phyloP scores from a whole-genome alignment of 2,797 vertebrate genomes.

The Moxostoma hubbsi region DNA sequence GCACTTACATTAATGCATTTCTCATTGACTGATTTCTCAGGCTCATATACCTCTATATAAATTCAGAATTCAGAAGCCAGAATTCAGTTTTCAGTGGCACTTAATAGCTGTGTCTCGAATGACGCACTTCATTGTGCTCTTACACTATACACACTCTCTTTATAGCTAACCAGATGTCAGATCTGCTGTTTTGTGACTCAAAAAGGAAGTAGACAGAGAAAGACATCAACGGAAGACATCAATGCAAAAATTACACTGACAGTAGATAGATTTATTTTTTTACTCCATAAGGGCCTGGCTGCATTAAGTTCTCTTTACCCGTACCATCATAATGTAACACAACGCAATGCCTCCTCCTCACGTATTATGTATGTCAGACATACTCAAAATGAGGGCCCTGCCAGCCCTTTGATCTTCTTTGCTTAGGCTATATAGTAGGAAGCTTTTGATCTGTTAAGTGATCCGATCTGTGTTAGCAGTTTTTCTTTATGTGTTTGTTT shows the following conservation, averaged over 20 bases:
- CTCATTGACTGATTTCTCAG: neutral
- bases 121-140: too few species aligned
- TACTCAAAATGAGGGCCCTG: slow-evolving; percentile 28
- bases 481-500: slow-evolving; percentile 22
- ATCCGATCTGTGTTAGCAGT: slow-evolving; percentile 27
- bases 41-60: neutral
- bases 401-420: slow-evolving; percentile 55
- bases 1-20: neutral
- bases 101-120: neutral
- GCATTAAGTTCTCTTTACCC: slow-evolving; percentile 12
- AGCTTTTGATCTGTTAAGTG: slow-evolving; percentile 44
- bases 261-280: slow-evolving; percentile 10
- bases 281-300: slow-evolving; percentile 5
- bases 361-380: slow-evolving; percentile 6
- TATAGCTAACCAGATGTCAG: slow-evolving; percentile 30
- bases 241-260: neutral
- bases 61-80: neutral
- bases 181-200: slow-evolving; percentile 22
- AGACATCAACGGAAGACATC: neutral
- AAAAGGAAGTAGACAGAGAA: slow-evolving; percentile 1
- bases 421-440: slow-evolving; percentile 9
- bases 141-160: neutral
- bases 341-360: neutral
- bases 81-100: neutral
- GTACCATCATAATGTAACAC: neutral